These are phyloP conservation scores for Bombus superbus DNA, from an alignment of 1,140 invertebrate species.

Conservation along the genomic window DNA sequence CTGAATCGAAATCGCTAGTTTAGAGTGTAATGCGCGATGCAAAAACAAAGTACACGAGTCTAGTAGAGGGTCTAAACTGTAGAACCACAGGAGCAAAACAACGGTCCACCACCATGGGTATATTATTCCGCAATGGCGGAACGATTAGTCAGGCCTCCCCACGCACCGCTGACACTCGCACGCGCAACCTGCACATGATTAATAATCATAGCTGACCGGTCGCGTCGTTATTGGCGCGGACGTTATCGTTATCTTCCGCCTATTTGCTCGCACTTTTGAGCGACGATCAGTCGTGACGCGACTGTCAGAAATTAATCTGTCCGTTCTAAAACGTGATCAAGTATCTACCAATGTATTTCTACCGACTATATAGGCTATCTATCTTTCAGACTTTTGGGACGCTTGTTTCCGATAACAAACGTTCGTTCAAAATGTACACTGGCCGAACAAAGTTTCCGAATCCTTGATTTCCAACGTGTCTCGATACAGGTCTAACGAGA, in stretches of 20 bases:
- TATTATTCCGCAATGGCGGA: conserved; percentile 80
- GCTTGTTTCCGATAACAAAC: neutral
- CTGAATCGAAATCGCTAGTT: neutral
- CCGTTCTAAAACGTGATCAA: neutral
- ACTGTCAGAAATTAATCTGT: conserved; percentile 45
- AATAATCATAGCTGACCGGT: conserved; percentile 75
- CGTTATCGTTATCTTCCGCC: conserved; percentile 67
- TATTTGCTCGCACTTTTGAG: conserved; percentile 60
- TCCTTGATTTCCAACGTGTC: neutral
- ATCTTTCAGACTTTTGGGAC: too few species aligned
- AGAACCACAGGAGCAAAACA: conserved; percentile 45
- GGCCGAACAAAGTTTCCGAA: neutral
- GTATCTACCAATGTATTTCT: neutral
- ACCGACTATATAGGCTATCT: neutral
- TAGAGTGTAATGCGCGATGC: neutral
- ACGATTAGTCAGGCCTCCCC: conserved; percentile 79
- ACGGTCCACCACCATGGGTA: conserved; percentile 57
- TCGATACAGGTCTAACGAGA: too few species aligned
- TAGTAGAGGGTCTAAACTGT: conserved; percentile 13
- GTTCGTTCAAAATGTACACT: neutral
- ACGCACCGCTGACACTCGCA: conserved; percentile 79
- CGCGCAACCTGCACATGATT: conserved; percentile 81
- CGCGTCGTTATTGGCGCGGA: conserved; percentile 62
- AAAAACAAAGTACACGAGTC: conserved; percentile 46
- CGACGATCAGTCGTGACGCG: conserved; percentile 34